These are phyloP conservation scores for Lasioglossum calceatum DNA, from an alignment of 2,888 invertebrate species.

Conservation along the genomic window DNA sequence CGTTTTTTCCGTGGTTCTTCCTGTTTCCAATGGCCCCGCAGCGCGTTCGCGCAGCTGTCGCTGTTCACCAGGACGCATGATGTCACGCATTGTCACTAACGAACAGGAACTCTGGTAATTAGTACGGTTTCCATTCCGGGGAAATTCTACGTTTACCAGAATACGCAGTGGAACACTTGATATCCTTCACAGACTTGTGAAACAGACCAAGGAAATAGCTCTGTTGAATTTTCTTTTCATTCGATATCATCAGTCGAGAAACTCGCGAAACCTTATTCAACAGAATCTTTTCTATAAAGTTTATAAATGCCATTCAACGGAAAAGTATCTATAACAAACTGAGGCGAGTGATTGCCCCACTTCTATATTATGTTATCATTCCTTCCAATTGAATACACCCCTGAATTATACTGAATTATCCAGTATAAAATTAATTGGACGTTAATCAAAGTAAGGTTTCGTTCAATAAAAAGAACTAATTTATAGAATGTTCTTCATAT, in stretches of 20 bases:
- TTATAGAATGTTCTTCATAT: not conserved
- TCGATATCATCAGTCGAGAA: not conserved
- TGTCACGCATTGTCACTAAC: conserved; percentile 35
- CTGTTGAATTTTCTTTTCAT: not conserved
- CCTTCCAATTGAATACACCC: not conserved
- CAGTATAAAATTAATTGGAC: not conserved
- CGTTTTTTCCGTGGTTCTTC: conserved; percentile 21
- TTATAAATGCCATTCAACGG: not conserved
- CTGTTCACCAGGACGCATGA: conserved; percentile 10
- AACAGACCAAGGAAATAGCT: not conserved
- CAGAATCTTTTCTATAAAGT: not conserved
- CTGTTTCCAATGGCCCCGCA: conserved; percentile 1
- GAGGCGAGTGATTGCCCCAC: not conserved
- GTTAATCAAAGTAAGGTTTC: not conserved
- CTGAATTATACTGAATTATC: not conserved
- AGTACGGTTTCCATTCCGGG: conserved; percentile 23
- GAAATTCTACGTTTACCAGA: conserved; percentile 29
- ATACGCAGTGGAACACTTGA: conserved; percentile 24
- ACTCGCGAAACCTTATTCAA: not conserved
- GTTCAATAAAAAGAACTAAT: not conserved
- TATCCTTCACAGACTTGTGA: conserved; percentile 19
- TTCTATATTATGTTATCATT: not conserved
- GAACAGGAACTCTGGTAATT: conserved; percentile 42
- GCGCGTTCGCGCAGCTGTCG: conserved; percentile 16
- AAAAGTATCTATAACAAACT: not conserved